Base-by-base conservation (phyloP, 1,140 invertebrate species). In the Bombus pyrosoma region DNA sequence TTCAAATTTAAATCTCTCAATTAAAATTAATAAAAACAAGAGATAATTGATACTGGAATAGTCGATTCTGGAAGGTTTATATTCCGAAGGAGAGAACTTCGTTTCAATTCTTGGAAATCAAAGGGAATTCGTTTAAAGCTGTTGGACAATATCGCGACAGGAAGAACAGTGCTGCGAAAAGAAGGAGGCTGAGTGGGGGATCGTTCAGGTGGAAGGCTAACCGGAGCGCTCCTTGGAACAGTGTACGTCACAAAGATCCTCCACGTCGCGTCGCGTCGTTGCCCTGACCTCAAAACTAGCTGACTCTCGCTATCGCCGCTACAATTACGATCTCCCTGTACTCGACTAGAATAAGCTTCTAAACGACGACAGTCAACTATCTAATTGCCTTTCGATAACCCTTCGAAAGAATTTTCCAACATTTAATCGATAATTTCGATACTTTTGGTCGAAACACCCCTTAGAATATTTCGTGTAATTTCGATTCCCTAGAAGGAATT, bases 261-360 rank as follows among this genome's bases (percentile, higher is more conserved):
- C 86, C 86, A 85, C 87, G 90, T 90, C 86, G 85, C 85, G 88
- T 85, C 86, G 84, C 88, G 90, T 90, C 86, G 85, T 93, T 76
- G 88, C 93, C 93, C 89, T 94, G 93, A 94, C 93, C 94, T 94
- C 93, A 94, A 94, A 94, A 89, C 81, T 91, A 89, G 80, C 88
- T 80, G 87, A 89, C 88, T 91, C 83, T 91, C 78, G 81, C 83
- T 90, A 86, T 91, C 91, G 83, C 69, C 86, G 87, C 83, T 88
- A 79, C 91, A 91, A 92, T 93, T 90, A 72, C 72, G 71, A 90
- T 90, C 77, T 62, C 34, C 66, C 57, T 47, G 39, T 25, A 74
- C 53, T 68, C 74, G 39, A n/a, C 41, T 39, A 28, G 76, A 79
- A 37, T 47, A 47, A 79, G 69, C 53, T 57, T 72, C 25, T 47